A percentile compares a stretch with the other conserved stretches of the same genome.
Evolutionary conservation across 2,113 vertebrate species (phyloP).

Genomic region (Equus quagga): DNA sequence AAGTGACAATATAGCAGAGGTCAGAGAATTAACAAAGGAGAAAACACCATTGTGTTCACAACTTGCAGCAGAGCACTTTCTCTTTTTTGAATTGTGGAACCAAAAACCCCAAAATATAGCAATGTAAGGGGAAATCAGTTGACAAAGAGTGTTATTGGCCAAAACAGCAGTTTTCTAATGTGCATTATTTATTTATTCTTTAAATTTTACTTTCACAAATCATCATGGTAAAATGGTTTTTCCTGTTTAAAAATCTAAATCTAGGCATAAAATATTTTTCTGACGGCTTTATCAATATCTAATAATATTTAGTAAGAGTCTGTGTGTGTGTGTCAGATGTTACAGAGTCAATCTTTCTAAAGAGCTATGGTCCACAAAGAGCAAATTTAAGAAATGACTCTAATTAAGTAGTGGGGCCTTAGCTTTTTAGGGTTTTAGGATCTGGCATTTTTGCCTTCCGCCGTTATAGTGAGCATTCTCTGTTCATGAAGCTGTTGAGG

Average conservation of each 20-base stretch:
- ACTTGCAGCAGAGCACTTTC: background rate
- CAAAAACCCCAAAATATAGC: background rate
- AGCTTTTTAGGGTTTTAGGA: background rate
- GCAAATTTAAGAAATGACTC: background rate
- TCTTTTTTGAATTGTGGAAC: background rate
- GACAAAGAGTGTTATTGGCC: background rate
- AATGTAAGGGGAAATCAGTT: background rate
- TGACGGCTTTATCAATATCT: background rate
- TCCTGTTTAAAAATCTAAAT: conserved; percentile 3
- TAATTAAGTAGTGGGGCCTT: background rate
- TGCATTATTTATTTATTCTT: background rate
- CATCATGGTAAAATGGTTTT: background rate
- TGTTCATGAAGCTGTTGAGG: background rate
- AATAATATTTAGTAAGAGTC: background rate
- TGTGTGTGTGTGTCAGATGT: background rate
- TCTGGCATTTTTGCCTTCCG: background rate
- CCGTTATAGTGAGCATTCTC: background rate
- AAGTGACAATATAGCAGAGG: background rate
- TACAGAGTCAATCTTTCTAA: background rate
- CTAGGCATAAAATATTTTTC: background rate
- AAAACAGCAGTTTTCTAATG: background rate
- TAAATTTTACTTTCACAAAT: conserved; percentile 6
- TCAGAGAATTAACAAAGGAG: background rate
- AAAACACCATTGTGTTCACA: background rate
- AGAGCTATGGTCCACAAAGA: background rate